A percentile compares a stretch with the other conserved stretches of the same genome.
phyloP scores from a whole-genome alignment of 2,888 invertebrate genomes.

The Cerastis leucographa region DNA sequence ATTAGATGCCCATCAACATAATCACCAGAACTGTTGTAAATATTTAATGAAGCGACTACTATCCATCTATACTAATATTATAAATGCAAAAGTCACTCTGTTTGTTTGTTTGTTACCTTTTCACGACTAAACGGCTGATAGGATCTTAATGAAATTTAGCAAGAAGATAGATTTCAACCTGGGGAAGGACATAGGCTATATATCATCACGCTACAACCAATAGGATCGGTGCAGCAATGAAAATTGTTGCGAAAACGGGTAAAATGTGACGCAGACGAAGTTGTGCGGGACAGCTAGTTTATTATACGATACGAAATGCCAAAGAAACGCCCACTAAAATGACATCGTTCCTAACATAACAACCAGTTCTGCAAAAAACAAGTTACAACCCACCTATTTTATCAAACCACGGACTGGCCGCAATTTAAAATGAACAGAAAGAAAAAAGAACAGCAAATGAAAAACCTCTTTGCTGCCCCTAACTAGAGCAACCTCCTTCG shows the following conservation, averaged over 20 bases:
- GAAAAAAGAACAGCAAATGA: constrained; percentile 16
- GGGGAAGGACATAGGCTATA: too few species aligned
- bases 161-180: too few species aligned
- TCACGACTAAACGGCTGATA: too few species aligned
- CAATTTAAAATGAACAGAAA: constrained; percentile 19
- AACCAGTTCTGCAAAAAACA: neutral
- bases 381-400: neutral
- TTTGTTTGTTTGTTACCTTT: too few species aligned
- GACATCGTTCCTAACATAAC: neutral
- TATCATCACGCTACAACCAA: too few species aligned
- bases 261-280: too few species aligned
- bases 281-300: too few species aligned
- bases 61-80: too few species aligned
- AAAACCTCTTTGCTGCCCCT: constrained; percentile 27
- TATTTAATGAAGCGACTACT: neutral
- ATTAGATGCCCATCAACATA: neutral
- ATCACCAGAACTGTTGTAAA: neutral
- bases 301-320: neutral
- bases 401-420: constrained; percentile 5
- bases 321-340: neutral
- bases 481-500: constrained; percentile 30
- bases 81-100: too few species aligned
- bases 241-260: too few species aligned
- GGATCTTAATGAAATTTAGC: too few species aligned
- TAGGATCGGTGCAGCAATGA: too few species aligned